Evolutionary conservation across 64 coral and sea anemone species (phyloP), one percentile per base, ranked within the genome.

Genomic region (Stichodactyla helianthus): DNA sequence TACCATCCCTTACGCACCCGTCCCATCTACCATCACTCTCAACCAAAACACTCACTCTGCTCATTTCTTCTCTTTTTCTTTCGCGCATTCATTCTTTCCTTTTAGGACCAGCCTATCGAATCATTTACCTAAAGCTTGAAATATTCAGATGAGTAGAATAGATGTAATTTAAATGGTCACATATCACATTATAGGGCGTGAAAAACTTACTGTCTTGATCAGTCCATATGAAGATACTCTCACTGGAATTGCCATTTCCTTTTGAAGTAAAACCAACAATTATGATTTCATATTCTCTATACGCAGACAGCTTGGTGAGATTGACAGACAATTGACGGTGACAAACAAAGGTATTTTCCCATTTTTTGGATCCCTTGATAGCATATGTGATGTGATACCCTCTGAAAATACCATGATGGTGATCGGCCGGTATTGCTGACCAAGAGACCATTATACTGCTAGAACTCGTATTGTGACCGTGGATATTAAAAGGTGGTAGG

Each of bases 191-290:
- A 1, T 44, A 1, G 62, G 27, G n/a, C 68, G 12, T 57, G 52
- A 53, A 2, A 26, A 23, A 84, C 83, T 84, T 84, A 84, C 83
- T 84, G 83, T 84, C 83, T 54, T 84, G 53, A 7, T 84, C 83
- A 26, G 83, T 61, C 83, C 83, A 84, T 61, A 84, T 25, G 13
- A 57, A 84, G 13, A 62, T n/a, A 2, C 62, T 65, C 56, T 59
- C 56, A 59, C 56, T 12, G 56, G 15, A 59, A 44, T 44, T 44
- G 35, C 56, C 56, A 59, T 59, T 59, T 51, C 79, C 79, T 20
- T 27, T 52, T 11, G 25, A 27, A 51, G 79, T 82, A 20, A 82
- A 52, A 6, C 44, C 79, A 15, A 9, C 25, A 52, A 82, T 50
- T 11, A 50, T 50, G 11, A 82, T 55, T 20, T 82, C 44, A 55